Conservation (phyloP, 2,113 vertebrate species). For the Phalacrocorax carbo region DNA sequence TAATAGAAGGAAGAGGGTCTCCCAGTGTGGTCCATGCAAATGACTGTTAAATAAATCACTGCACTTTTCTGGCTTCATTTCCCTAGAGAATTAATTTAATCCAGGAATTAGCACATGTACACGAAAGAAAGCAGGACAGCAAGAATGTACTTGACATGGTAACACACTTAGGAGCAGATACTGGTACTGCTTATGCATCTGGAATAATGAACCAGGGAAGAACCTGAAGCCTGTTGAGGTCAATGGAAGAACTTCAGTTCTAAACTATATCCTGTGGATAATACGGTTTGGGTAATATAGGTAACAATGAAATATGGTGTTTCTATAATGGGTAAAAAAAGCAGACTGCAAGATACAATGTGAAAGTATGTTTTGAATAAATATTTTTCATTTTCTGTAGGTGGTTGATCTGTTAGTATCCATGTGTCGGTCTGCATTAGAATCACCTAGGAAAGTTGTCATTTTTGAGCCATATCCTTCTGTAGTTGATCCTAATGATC, state of each 20-base stretch:
- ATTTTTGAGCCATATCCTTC: slow-evolving; percentile 95
- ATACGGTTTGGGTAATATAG: fast-evolving
- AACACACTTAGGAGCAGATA: neutral
- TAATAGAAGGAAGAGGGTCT: neutral
- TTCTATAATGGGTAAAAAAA: neutral
- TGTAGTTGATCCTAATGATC: slow-evolving; percentile 89
- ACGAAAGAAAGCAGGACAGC: neutral
- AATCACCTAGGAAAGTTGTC: slow-evolving; percentile 89
- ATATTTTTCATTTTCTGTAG: slow-evolving; percentile 61
- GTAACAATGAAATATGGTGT: neutral
- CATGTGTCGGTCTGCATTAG: slow-evolving; percentile 90
- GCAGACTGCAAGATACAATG: neutral
- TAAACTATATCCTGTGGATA: neutral
- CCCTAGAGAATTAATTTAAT: neutral
- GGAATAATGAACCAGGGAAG: neutral
- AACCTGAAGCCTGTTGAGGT: neutral
- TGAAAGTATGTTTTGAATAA: neutral
- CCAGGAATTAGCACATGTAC: neutral
- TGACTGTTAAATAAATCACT: neutral
- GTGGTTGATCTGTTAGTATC: slow-evolving; percentile 90
- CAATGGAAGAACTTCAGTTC: neutral
- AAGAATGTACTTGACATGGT: neutral
- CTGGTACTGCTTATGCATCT: neutral
- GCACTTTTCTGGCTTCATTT: neutral
- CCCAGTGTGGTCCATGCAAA: neutral